Percentiles rank a stretch among this genome's conserved stretches.
Conservation (phyloP, 2,113 vertebrate species). For the Hystrix cristata region DNA sequence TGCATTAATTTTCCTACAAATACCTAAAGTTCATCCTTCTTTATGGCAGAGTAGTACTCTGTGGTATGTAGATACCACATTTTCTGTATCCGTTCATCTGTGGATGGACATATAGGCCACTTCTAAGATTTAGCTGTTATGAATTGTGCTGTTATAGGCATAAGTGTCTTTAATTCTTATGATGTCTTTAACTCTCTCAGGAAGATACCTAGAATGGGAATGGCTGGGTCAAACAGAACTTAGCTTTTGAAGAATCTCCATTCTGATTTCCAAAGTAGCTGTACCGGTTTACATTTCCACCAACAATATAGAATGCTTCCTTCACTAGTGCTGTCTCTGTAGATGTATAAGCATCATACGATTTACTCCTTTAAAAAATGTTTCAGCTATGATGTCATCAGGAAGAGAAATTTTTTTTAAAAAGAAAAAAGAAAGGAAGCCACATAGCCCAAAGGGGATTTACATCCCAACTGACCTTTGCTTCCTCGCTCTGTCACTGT, state of each 20-base stretch:
- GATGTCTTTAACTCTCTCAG: neutral
- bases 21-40: neutral
- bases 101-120: neutral
- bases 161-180: neutral
- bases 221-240: neutral
- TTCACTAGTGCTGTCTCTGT: neutral
- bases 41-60: neutral
- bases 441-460: neutral
- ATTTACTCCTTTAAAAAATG: constrained; percentile 23
- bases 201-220: neutral
- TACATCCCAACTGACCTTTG: neutral
- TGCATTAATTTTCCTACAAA: neutral
- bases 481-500: neutral
- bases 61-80: neutral
- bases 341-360: neutral
- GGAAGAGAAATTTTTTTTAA: neutral
- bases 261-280: neutral
- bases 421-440: too few relatives aligned
- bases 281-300: neutral
- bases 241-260: neutral
- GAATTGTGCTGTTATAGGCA: neutral
- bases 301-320: neutral
- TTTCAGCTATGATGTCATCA: constrained; percentile 24
- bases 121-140: neutral
- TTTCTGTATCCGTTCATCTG: neutral